A percentile compares a stretch with the other conserved stretches of the same genome.
phyloP scores from a whole-genome alignment of 2,797 vertebrate species.

The Labroides dimidiatus region DNA sequence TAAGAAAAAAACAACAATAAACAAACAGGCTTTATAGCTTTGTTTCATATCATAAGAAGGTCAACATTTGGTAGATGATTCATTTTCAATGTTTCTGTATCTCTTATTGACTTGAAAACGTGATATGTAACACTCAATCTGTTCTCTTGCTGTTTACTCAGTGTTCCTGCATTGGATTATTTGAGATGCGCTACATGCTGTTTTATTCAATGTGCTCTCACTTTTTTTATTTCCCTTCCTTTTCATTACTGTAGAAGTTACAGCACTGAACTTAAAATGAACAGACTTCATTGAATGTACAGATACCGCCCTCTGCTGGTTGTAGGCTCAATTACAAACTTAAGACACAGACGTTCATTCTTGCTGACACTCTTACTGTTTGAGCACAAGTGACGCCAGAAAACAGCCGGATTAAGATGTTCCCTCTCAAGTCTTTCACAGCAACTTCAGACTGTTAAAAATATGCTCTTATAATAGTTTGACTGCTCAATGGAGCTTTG shows the following conservation, averaged over 20 bases:
- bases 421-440: too few species aligned
- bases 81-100: rapidly evolving
- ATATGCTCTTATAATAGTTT: too few species aligned
- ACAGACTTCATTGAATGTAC: conserved; percentile 1
- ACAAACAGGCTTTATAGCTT: not conserved
- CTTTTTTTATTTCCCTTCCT: not conserved
- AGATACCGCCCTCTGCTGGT: conserved; percentile 70
- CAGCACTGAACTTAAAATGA: too few species aligned
- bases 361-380: too few species aligned
- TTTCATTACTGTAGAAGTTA: too few species aligned
- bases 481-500: too few species aligned
- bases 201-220: not conserved
- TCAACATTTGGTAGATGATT: not conserved
- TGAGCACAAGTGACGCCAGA: too few species aligned
- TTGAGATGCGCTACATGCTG: not conserved
- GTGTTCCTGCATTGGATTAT: not conserved
- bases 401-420: too few species aligned
- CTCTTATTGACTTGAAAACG: too few species aligned
- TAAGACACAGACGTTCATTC: too few species aligned
- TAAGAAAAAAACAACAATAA: not conserved
- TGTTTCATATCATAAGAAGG: not conserved
- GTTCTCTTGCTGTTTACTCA: not conserved
- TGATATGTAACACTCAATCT: too few species aligned
- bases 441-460: too few species aligned
- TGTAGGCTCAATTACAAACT: not conserved